Percentiles rank a stretch among this genome's conserved stretches.
phyloP scores from a whole-genome alignment of 2,797 vertebrate genomes.

The Propithecus perrieri region DNA sequence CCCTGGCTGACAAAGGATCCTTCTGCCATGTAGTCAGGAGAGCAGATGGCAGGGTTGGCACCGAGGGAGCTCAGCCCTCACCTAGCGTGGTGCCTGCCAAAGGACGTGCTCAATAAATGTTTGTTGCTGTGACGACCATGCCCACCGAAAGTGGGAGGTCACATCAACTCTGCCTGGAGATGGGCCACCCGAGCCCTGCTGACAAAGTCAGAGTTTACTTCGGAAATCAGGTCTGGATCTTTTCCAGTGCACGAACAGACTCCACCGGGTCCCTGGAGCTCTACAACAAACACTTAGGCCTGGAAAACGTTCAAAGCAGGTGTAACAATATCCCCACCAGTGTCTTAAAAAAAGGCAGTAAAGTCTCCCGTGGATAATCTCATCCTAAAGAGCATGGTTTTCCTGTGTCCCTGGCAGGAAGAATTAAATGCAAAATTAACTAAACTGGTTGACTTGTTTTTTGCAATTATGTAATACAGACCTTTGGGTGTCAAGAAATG shows the following conservation, averaged over 20 bases:
- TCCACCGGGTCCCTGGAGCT: background rate
- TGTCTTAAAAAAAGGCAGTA: background rate
- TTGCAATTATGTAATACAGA: background rate
- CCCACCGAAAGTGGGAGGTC: background rate
- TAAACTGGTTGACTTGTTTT: constrained; percentile 13
- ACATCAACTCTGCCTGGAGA: constrained; percentile 5
- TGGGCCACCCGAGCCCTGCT: background rate
- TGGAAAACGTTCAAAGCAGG: constrained; percentile 15
- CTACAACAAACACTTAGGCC: background rate
- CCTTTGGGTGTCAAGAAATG: background rate
- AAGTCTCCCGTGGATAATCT: background rate
- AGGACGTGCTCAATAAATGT: background rate
- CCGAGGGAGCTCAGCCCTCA: constrained; percentile 12
- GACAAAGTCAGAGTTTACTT: background rate
- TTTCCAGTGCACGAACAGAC: background rate
- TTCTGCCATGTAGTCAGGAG: constrained; percentile 33
- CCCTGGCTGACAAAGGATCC: background rate
- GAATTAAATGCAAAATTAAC: constrained; percentile 19
- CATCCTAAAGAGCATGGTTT: background rate
- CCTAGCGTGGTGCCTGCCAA: background rate
- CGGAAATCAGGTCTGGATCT: background rate
- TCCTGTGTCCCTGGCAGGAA: background rate
- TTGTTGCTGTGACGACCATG: background rate
- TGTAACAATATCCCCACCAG: background rate
- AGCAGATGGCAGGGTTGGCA: constrained; percentile 59